Percentiles rank a stretch among this genome's conserved stretches.
These are phyloP conservation scores for Zonotrichia albicollis DNA, from an alignment of 2,797 vertebrate species.

Conservation along the genomic window DNA sequence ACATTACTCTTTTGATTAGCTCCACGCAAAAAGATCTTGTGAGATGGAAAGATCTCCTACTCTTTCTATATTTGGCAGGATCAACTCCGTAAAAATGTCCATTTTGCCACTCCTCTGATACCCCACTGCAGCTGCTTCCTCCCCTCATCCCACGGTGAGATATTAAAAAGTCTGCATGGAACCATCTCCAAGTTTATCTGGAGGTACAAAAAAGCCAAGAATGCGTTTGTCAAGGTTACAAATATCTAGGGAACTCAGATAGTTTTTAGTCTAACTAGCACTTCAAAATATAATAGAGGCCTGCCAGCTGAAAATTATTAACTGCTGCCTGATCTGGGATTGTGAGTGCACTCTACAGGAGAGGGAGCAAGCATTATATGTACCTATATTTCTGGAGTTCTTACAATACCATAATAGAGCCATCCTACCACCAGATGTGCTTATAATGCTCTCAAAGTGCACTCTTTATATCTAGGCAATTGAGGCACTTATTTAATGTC, in stretches of 20 bases:
- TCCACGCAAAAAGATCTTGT: slow-evolving; percentile 34
- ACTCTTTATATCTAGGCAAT: slow-evolving; percentile 36
- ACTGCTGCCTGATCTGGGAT: slow-evolving; percentile 34
- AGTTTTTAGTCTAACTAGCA: slow-evolving; percentile 30
- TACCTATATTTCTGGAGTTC: slow-evolving; percentile 44
- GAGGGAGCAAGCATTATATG: slow-evolving; percentile 2
- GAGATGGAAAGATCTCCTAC: slow-evolving; percentile 48
- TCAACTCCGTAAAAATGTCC: slow-evolving; percentile 52
- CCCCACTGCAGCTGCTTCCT: slow-evolving; percentile 52
- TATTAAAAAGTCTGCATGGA: slow-evolving; percentile 52
- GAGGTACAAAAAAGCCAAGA: slow-evolving; percentile 55
- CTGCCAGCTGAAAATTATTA: slow-evolving; percentile 56
- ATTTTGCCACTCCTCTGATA: slow-evolving; percentile 57
- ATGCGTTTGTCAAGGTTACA: slow-evolving; percentile 53
- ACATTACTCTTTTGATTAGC: slow-evolving; percentile 55
- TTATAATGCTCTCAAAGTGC: slow-evolving; percentile 41
- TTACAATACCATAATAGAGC: slow-evolving; percentile 48
- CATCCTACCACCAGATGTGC: slow-evolving; percentile 62
- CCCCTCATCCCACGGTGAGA: slow-evolving; percentile 47
- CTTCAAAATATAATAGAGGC: slow-evolving; percentile 28
- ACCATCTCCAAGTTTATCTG: slow-evolving; percentile 53
- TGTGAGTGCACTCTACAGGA: slow-evolving; percentile 5
- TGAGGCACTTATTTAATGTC: slow-evolving; percentile 47
- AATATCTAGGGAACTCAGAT: slow-evolving; percentile 40
- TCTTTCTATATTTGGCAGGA: slow-evolving; percentile 56